A percentile compares a stretch with the other conserved stretches of the same genome.
Conservation (phyloP, 2,888 invertebrate genomes). For the Polyommatus icarus region DNA sequence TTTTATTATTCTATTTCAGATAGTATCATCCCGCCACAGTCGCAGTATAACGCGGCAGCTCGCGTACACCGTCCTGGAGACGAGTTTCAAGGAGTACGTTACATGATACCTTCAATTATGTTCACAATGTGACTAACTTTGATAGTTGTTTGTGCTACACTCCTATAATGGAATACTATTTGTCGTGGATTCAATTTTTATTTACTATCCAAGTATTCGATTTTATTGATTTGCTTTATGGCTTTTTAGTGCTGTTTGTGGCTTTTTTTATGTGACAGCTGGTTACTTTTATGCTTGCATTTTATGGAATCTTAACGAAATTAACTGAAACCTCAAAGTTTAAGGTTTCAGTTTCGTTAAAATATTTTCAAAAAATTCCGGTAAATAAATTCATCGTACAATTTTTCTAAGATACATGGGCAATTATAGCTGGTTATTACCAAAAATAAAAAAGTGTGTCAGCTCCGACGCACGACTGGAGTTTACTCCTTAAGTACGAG, state of each 20-base stretch:
- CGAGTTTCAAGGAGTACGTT: slow-evolving; percentile 52
- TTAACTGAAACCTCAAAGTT: too few species aligned
- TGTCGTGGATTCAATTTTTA: slow-evolving; percentile 8
- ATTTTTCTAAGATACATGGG: too few species aligned
- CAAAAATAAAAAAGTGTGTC: too few species aligned
- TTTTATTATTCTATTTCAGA: slow-evolving; percentile 47
- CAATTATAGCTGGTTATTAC: too few species aligned
- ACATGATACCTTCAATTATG: slow-evolving; percentile 29
- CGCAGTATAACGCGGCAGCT: slow-evolving; percentile 74
- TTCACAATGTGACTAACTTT: slow-evolving; percentile 29
- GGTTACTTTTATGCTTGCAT: too few species aligned
- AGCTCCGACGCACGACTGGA: too few species aligned
- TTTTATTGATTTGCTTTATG: neutral
- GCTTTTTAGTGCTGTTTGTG: neutral
- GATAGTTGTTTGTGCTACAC: slow-evolving; percentile 25
- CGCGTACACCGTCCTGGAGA: slow-evolving; percentile 75
- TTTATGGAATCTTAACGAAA: too few species aligned
- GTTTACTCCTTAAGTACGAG: too few species aligned
- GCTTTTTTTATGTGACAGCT: too few species aligned
- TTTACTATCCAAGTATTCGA: neutral
- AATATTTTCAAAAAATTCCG: too few species aligned
- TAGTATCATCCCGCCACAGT: slow-evolving; percentile 60
- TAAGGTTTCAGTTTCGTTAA: too few species aligned
- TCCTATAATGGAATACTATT: slow-evolving; percentile 22
- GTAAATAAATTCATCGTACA: too few species aligned